phyloP scores from a whole-genome alignment of 1,140 invertebrate genomes.

The Limonius californicus region DNA sequence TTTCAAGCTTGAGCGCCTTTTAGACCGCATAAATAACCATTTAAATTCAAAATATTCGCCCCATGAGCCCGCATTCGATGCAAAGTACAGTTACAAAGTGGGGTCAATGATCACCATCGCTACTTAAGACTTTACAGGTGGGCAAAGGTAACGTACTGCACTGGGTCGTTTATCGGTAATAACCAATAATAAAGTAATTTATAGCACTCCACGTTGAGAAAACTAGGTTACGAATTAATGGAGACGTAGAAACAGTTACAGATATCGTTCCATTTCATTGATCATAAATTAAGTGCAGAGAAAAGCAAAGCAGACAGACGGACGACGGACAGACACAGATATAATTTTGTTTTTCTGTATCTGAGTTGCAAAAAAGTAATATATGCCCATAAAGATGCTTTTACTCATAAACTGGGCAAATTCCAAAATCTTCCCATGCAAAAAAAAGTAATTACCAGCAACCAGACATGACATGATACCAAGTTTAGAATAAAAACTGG shows the following conservation, averaged over 20 bases:
- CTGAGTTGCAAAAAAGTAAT: no score
- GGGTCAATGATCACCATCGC: slow-evolving; percentile 19
- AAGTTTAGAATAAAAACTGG: neutral
- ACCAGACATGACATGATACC: neutral
- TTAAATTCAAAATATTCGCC: neutral
- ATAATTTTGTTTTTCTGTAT: no score
- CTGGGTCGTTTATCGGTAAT: slow-evolving; percentile 12
- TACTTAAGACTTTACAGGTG: neutral
- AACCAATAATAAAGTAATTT: neutral
- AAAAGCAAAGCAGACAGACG: no score
- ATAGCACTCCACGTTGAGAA: neutral
- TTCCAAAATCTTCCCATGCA: no score
- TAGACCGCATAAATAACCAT: neutral
- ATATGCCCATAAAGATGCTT: no score
- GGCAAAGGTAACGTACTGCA: slow-evolving; percentile 2
- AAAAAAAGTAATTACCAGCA: neutral
- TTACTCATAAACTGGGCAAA: no score
- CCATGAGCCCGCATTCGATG: slow-evolving; percentile 8
- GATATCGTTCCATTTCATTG: no score
- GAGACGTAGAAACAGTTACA: no score
- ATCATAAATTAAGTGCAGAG: no score
- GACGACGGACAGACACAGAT: no score
- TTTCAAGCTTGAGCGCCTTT: neutral
- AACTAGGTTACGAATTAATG: neutral
- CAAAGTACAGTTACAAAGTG: slow-evolving; percentile 19